Evolutionary conservation across 2,113 vertebrate species (phyloP).

Genomic region (Psettodes erumei): DNA sequence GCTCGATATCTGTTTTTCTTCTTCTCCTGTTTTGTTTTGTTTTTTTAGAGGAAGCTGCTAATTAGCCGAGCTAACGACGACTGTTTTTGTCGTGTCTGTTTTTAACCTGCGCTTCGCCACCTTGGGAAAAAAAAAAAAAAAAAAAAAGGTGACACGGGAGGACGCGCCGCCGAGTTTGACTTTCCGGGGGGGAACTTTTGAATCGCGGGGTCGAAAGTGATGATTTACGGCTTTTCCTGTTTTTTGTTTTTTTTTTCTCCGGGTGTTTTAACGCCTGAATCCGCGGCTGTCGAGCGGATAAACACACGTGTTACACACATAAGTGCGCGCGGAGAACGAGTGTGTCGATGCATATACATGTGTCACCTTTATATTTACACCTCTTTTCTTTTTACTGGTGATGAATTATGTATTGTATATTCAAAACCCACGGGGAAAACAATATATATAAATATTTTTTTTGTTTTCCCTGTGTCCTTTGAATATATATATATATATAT

Average conservation of each 20-base stretch:
- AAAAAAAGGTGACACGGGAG: constrained; percentile 60
- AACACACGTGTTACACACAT: too few species aligned
- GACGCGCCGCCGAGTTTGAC: constrained; percentile 27
- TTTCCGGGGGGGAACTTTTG: too few species aligned
- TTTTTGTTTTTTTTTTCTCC: too few species aligned
- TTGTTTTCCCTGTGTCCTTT: too few species aligned
- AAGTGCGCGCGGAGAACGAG: too few species aligned
- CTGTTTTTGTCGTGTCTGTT: constrained; percentile 62
- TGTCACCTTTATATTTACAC: constrained; percentile 1
- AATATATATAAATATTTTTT: too few species aligned
- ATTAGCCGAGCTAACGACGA: constrained; percentile 55
- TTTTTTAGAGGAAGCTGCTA: constrained; percentile 56
- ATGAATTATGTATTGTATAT: constrained; percentile 16
- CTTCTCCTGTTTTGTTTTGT: not conserved
- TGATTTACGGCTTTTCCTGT: too few species aligned
- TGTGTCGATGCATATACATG: not conserved
- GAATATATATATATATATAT: too few species aligned
- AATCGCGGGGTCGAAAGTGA: too few species aligned
- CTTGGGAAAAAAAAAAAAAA: constrained; percentile 50
- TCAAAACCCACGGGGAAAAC: constrained; percentile 2
- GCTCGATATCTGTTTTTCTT: not conserved
- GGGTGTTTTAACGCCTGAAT: too few species aligned
- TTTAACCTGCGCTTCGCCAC: constrained; percentile 54
- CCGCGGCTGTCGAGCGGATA: too few species aligned
- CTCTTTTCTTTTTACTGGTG: not conserved